A percentile compares a stretch with the other conserved stretches of the same genome.
Evolutionary conservation across 1,140 invertebrate species (phyloP).

Genomic region (Nebria ingens): DNA sequence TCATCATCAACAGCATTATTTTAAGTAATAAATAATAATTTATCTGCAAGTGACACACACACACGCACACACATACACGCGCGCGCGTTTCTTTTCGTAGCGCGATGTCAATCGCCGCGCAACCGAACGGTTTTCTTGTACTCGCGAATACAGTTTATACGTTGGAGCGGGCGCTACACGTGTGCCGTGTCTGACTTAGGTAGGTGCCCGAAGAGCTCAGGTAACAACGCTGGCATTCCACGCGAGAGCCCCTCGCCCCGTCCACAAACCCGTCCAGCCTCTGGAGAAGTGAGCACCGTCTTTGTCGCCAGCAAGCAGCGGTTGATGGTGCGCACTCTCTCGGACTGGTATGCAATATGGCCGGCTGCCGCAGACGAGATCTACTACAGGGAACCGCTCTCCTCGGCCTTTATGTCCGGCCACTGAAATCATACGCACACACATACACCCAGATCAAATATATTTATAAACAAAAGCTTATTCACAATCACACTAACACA

Average conservation of each 20-base stretch:
- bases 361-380: conserved; percentile 27
- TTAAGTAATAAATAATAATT: no score
- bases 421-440: conserved; percentile 16
- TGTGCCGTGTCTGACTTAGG: conserved; percentile 25
- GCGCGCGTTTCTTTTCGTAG: no score
- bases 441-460: conserved; percentile 17
- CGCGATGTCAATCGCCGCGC: conserved; percentile 4
- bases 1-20: background rate
- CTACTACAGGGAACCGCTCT: conserved; percentile 24
- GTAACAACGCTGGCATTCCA: conserved; percentile 29
- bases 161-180: conserved; percentile 18
- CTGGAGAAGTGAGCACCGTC: conserved; percentile 21
- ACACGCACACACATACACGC: no score
- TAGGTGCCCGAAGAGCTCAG: conserved; percentile 23
- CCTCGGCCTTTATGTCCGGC: conserved; percentile 7
- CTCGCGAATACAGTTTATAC: background rate
- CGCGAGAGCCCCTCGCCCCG: conserved; percentile 27
- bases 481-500: conserved; percentile 3
- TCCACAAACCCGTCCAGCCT: conserved; percentile 30
- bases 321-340: conserved; percentile 25
- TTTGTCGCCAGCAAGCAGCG: conserved; percentile 16
- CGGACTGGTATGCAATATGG: conserved; percentile 39
- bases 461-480: conserved; percentile 1
- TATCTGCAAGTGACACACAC: no score
- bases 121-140: background rate